Base-by-base conservation (phyloP, 2,888 invertebrate species). In the Lasioglossum zephyrum region DNA sequence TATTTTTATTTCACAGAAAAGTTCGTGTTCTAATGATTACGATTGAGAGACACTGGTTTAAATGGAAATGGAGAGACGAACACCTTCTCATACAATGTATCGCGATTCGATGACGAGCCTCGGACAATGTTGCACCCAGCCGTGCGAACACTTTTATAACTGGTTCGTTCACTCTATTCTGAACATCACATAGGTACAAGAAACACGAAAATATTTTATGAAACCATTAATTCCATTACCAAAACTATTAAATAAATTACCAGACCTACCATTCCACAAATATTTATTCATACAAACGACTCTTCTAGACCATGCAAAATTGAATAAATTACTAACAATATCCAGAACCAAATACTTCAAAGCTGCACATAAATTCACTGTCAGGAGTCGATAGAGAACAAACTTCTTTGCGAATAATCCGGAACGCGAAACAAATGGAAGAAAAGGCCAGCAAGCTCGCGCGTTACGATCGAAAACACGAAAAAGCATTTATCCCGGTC, bases 1-100 rank as follows among this genome's bases (percentile, higher is more conserved):
- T 1, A 57, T 57, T 57, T 57, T n/a, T 57, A 11, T 57, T n/a
- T 11, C 11, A n/a, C 2, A 57, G n/a, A 4, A 1, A 11, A 57
- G 8, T n/a, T 9, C 57, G n/a, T 4, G 1, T 53, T 57, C 11
- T n/a, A 57, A 57, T 1, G 11, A 57, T 6, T 31, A 5, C 22
- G 16, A 16, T 57, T 73, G 82, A 86, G 74, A 49, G 63, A 49
- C 70, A 79, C 87, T 77, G 82, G 79, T 82, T 80, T 81, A 87
- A 79, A 86, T 80, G 82, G 57, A 79, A 69, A 18, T 49, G 31
- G 9, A 39, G 72, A 53, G 41, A 66, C 86, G 73, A 82, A 70
- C 82, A 79, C n/a, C 47, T 13, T 44, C 36, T 63, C 69, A 78
- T 74, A 87, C 86, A 87, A 83, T 86, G 87, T 86, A 86, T 70